Evolutionary conservation across 1,140 invertebrate species (phyloP).

Genomic region (Plutomurus gul): DNA sequence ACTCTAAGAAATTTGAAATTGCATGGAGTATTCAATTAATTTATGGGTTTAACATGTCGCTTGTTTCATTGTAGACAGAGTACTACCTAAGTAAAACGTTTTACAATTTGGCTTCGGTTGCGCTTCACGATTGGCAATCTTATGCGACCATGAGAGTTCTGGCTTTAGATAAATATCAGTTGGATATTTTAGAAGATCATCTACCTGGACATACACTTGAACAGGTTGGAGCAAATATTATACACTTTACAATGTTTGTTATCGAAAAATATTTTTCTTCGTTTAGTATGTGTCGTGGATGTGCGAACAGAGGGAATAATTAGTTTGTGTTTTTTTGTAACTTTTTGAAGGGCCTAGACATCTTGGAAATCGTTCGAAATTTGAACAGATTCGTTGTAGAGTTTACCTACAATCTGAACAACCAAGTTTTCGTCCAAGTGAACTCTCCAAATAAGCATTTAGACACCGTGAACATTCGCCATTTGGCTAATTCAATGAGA

Average conservation of each 20-base stretch:
- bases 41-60: conserved; percentile 5
- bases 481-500: conserved; percentile 95
- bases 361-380: conserved; percentile 96
- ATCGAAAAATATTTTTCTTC: not conserved
- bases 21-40: too few species aligned
- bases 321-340: conserved; percentile 16
- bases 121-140: conserved; percentile 95
- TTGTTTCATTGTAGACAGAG: conserved; percentile 67
- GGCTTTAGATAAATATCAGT: conserved; percentile 80
- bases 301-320: not conserved
- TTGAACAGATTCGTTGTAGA: conserved; percentile 93
- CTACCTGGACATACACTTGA: conserved; percentile 95
- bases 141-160: conserved; percentile 95
- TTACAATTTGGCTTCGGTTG: conserved; percentile 97
- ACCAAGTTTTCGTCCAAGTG: conserved; percentile 94
- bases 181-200: conserved; percentile 84
- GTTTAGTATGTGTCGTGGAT: not conserved
- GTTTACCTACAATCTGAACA: conserved; percentile 95
- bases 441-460: conserved; percentile 91
- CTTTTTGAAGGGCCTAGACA: conserved; percentile 80
- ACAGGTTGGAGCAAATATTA: conserved; percentile 65
- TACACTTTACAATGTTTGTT: not conserved
- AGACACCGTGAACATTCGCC: conserved; percentile 93
- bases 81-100: conserved; percentile 93
- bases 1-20: too few species aligned